A percentile compares a stretch with the other conserved stretches of the same genome.
These are phyloP conservation scores for honey bee (Apis mellifera) DNA, from an alignment of 1,140 invertebrate genomes.

Conservation along the genomic window DNA sequence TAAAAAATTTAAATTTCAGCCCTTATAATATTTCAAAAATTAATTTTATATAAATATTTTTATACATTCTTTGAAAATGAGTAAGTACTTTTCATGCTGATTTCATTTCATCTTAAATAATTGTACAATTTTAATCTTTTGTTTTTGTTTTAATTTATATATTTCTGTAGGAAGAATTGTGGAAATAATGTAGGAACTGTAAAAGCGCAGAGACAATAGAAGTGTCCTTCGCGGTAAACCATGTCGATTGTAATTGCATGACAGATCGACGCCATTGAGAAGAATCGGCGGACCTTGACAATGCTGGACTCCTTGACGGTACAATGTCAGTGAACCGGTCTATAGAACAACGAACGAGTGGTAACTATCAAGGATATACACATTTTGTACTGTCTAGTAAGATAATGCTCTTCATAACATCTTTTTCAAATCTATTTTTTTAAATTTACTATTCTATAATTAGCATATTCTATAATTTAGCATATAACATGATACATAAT, in stretches of 20 bases:
- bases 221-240: constrained; percentile 62
- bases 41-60: no score
- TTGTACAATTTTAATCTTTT: no score
- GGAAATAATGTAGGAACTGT: background rate
- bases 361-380: constrained; percentile 60
- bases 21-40: no score
- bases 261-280: constrained; percentile 63
- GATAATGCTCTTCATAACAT: background rate
- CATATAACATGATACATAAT: no score
- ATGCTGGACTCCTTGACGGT: constrained; percentile 64
- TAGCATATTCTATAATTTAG: no score
- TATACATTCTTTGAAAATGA: no score
- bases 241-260: constrained; percentile 70
- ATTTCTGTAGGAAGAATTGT: background rate
- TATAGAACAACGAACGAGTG: constrained; percentile 53
- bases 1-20: no score
- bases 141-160: no score
- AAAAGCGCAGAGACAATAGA: constrained; percentile 31
- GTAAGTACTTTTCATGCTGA: no score
- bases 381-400: constrained; percentile 31
- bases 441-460: background rate
- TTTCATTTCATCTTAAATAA: no score
- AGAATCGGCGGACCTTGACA: constrained; percentile 74
- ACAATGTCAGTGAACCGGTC: constrained; percentile 69
- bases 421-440: background rate